These are phyloP conservation scores for Vannuccia rotundouncinata DNA, from an alignment of 2,888 invertebrate species.

Conservation along the genomic window DNA sequence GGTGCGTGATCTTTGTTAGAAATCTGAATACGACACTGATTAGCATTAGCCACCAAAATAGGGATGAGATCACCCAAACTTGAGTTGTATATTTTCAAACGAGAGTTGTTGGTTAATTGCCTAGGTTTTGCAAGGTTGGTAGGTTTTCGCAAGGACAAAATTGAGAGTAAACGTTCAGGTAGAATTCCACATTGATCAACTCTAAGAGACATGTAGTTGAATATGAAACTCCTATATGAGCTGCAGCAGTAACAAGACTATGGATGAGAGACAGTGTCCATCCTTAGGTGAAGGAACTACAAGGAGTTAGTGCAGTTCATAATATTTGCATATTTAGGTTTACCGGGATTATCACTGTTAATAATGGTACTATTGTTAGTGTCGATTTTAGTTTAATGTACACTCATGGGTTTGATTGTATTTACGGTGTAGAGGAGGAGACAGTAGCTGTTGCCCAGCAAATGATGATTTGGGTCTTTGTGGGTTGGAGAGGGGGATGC, in stretches of 20 bases:
- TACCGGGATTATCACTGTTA: too few relatives aligned
- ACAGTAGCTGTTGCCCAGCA: neutral
- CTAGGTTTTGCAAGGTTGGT: too few relatives aligned
- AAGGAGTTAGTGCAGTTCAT: too few relatives aligned
- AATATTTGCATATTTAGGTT: too few relatives aligned
- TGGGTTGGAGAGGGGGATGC: neutral
- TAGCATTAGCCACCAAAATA: neutral
- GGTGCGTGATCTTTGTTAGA: neutral
- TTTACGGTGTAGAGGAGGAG: neutral
- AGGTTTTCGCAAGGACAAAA: neutral
- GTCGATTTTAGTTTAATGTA: too few relatives aligned
- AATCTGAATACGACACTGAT: neutral
- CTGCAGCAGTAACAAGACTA: too few relatives aligned
- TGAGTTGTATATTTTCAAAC: neutral
- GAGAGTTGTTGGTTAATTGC: neutral
- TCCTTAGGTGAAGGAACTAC: too few relatives aligned
- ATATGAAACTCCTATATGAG: too few relatives aligned
- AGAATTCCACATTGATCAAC: neutral
- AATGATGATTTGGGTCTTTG: constrained; percentile 4
- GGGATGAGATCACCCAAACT: neutral
- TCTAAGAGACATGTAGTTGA: too few relatives aligned
- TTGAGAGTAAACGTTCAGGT: neutral
- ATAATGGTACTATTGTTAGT: too few relatives aligned
- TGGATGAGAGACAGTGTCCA: too few relatives aligned
- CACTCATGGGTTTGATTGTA: too few relatives aligned